Base-by-base conservation (phyloP, 2,888 invertebrate genomes). In the Leptopilina syphax region DNA sequence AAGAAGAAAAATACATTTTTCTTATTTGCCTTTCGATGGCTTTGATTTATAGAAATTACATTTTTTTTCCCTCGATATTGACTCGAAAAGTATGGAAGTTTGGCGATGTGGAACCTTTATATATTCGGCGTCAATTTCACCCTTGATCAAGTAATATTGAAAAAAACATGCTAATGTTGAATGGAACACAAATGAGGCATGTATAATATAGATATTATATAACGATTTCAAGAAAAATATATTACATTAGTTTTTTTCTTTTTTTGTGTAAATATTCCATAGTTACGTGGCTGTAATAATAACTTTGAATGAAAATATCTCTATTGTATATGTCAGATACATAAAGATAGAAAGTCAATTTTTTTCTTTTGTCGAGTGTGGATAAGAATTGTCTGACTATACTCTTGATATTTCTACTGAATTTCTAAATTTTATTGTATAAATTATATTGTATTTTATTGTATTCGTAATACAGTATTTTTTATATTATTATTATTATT, bases 101-200 rank as follows among this genome's bases (percentile, higher is more conserved):
- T 63, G 1, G 63, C 12, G 12, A 2, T 63, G 24, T 24, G 63
- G 63, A 50, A 63, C 63, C 5, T 24, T 63, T 34, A 34, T 24
- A 63, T 63, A 63, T 63, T 63, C 63, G 24, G 9, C 1, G 8
- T 44, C 63, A 63, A 63, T 63, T 24, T 63, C 63, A 63, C 63
- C 63, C 63, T 63, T 63, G 63, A 63, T 63, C 63, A 24, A 63
- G 9, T 63, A 18, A 9, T 44, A 44, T 8, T 8, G 44, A 44
- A 24, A 63, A 63, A 63, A 63, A 63, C 63, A 63, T 63, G 63
- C 24, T 63, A 63, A 63, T 63, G 24, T 63, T 24, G 24, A 63
- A 63, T 34, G 3, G 63, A 63, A 63, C 63, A 18, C 63, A 63
- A 63, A 63, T 60, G 60, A 60, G 18, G 60, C 60, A 47, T 7